Conservation (phyloP, 1,140 invertebrate species). For the Grapholita molesta region DNA sequence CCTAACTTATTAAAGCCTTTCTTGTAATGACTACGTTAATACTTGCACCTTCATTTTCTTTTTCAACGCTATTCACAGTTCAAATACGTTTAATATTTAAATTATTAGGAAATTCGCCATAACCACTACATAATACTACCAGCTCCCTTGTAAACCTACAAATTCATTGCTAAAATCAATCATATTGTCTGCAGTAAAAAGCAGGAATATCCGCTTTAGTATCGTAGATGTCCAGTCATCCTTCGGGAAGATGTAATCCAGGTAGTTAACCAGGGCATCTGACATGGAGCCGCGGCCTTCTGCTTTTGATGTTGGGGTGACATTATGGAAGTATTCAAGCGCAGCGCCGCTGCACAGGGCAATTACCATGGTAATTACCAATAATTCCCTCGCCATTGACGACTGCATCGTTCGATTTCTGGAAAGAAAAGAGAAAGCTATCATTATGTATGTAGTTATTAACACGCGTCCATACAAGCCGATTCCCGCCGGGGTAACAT, state of each 20-base stretch:
- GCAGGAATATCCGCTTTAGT: slow-evolving; percentile 52
- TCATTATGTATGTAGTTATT: too few relatives aligned
- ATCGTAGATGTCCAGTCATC: slow-evolving; percentile 50
- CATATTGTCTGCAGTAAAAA: slow-evolving; percentile 41
- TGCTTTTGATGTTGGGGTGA: neutral
- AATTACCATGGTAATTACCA: neutral
- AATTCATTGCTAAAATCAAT: neutral
- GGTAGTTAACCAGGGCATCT: slow-evolving; percentile 42
- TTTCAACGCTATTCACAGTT: neutral
- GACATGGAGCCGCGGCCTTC: slow-evolving; percentile 35
- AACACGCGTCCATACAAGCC: too few relatives aligned
- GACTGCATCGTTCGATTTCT: neutral
- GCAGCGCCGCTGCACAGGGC: neutral
- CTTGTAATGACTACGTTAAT: neutral
- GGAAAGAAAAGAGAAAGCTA: neutral
- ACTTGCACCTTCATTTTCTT: neutral
- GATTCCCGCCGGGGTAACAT: too few relatives aligned
- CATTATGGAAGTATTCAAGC: neutral
- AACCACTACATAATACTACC: neutral
- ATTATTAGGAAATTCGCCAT: neutral
- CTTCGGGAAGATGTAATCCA: slow-evolving; percentile 56
- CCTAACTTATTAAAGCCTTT: slow-evolving; percentile 8
- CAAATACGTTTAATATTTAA: neutral
- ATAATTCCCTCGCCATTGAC: neutral
- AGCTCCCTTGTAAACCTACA: neutral